A percentile compares a stretch with the other conserved stretches of the same genome.
Evolutionary conservation across 92 coral and sea anemone genomes (phyloP).

Genomic region (Paramuricea clavata): DNA sequence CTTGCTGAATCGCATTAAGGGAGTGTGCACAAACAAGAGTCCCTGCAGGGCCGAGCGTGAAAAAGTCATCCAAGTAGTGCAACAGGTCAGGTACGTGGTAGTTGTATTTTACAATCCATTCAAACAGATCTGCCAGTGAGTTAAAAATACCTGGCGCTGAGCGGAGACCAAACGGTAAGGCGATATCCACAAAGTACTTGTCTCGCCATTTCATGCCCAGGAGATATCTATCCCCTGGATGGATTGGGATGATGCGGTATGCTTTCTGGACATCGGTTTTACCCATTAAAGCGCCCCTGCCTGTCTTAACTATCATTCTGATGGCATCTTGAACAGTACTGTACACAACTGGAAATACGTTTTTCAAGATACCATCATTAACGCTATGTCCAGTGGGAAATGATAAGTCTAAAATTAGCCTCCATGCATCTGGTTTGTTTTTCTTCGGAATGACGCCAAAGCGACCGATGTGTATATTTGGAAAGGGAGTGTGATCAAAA

Average conservation of each 20-base stretch:
- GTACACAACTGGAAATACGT: slow-evolving; percentile 26
- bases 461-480: slow-evolving; percentile 46
- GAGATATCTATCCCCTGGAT: slow-evolving; percentile 37
- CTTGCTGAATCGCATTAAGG: no score
- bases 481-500: background rate
- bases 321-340: slow-evolving; percentile 39
- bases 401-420: slow-evolving; percentile 52
- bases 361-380: slow-evolving; percentile 38
- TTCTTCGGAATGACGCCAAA: slow-evolving; percentile 62
- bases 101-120: background rate
- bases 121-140: background rate
- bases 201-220: slow-evolving; percentile 65
- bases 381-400: slow-evolving; percentile 41
- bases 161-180: slow-evolving; percentile 33
- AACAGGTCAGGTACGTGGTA: background rate
- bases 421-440: slow-evolving; percentile 44
- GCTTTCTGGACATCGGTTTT: slow-evolving; percentile 46
- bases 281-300: slow-evolving; percentile 46
- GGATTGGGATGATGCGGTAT: slow-evolving; percentile 52
- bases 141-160: background rate
- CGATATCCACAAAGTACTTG: slow-evolving; percentile 51
- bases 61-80: slow-evolving; percentile 65
- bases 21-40: no score
- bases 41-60: slow-evolving; percentile 66
- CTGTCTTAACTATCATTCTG: slow-evolving; percentile 8